Evolutionary conservation across 2,113 vertebrate genomes (phyloP).

Genomic region (Anhinga anhinga): DNA sequence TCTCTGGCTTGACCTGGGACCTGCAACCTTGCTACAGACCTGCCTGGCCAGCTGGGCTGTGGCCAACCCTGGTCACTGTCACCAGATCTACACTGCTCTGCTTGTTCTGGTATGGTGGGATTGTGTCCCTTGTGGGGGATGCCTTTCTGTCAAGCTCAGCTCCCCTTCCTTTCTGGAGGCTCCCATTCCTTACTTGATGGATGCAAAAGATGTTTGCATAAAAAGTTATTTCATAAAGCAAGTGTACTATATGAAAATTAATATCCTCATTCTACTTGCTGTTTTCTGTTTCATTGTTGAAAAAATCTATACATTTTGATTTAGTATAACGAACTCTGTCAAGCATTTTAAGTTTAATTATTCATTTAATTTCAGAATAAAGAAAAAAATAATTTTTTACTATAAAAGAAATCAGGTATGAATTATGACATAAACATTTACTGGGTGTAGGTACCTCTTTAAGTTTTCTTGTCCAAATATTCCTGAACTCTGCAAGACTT

Average conservation of each 20-base stretch:
- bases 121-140: not conserved
- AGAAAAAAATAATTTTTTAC: not conserved
- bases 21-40: rapidly evolving
- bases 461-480: not conserved
- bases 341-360: not conserved
- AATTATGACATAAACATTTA: not conserved
- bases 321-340: not conserved
- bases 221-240: not conserved
- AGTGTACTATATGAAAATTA: not conserved
- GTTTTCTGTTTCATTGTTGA: not conserved
- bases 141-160: not conserved
- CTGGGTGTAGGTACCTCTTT: not conserved
- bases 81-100: not conserved
- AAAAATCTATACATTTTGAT: rapidly evolving
- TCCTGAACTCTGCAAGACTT: not conserved
- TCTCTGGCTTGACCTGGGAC: not conserved
- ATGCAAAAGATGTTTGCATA: not conserved
- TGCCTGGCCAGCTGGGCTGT: not conserved
- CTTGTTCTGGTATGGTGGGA: not conserved
- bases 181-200: not conserved
- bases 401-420: not conserved
- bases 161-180: not conserved
- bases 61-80: rapidly evolving
- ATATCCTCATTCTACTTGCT: not conserved
- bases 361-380: not conserved